phyloP scores from a whole-genome alignment of 2,113 vertebrate species.

The Calypte anna region DNA sequence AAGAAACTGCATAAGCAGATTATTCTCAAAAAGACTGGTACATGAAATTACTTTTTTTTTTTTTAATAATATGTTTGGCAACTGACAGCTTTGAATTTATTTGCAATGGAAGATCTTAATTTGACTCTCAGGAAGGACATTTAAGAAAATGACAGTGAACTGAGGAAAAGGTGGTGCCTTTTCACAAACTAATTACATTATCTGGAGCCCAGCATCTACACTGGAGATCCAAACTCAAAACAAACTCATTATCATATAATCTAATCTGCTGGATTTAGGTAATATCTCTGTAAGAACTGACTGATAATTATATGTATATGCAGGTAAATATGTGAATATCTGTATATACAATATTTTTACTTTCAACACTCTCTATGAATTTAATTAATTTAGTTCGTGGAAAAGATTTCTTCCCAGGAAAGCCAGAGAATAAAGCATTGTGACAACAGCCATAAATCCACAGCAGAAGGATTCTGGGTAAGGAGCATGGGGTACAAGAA shows the following conservation, averaged over 20 bases:
- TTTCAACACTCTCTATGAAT: not conserved
- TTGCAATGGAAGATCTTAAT: not conserved
- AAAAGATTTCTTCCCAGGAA: not conserved
- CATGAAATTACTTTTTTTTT: not conserved
- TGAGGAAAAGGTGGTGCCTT: not conserved
- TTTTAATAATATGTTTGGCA: not conserved
- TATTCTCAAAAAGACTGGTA: not conserved
- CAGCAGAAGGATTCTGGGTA: constrained; percentile 13
- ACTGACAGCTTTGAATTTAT: not conserved
- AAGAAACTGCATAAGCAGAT: not conserved
- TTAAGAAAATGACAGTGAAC: not conserved
- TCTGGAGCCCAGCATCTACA: not conserved
- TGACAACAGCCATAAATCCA: constrained; percentile 50
- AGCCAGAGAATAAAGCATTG: not conserved
- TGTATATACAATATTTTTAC: not conserved
- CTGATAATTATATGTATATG: not conserved
- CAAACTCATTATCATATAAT: not conserved
- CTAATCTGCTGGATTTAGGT: not conserved
- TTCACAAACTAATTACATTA: not conserved
- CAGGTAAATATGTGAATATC: fast-evolving
- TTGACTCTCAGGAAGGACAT: not conserved
- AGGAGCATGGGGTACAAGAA: not conserved
- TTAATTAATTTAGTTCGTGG: constrained; percentile 28
- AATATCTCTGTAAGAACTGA: not conserved
- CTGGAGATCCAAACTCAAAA: not conserved